Conservation (phyloP, 2,888 invertebrate species). For the Drosophila trichaetosa region DNA sequence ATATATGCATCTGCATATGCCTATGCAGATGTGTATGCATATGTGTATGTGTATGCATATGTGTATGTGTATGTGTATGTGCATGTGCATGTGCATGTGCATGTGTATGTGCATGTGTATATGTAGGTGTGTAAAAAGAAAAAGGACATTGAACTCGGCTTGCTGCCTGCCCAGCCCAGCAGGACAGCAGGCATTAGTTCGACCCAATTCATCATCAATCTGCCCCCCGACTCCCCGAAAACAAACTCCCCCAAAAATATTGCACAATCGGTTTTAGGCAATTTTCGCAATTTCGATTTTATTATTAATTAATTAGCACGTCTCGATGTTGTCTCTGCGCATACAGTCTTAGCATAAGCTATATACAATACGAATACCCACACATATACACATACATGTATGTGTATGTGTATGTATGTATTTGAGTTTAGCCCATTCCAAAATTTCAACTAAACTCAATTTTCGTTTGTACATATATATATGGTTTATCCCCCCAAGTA, state of each 20-base stretch:
- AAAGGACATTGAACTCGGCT: constrained; percentile 60
- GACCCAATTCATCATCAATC: constrained; percentile 25
- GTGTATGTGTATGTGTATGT: not conserved
- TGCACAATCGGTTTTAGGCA: constrained; percentile 3
- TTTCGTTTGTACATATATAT: constrained; percentile 60
- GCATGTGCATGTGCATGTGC: too few relatives aligned
- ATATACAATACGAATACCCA: constrained; percentile 5
- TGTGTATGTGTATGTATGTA: constrained; percentile 2
- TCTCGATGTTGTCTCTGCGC: constrained; percentile 68
- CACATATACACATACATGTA: not conserved
- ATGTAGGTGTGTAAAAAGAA: not conserved
- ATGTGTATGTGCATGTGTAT: not conserved
- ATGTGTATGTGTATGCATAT: not conserved
- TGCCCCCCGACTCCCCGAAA: not conserved
- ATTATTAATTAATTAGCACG: constrained; percentile 46
- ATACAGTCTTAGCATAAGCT: constrained; percentile 11
- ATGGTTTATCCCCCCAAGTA: constrained; percentile 1
- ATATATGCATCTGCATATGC: not conserved
- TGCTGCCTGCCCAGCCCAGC: constrained; percentile 75
- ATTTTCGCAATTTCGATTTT: constrained; percentile 10
- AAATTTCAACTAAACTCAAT: constrained; percentile 11
- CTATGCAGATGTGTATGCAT: not conserved
- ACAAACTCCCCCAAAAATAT: not conserved
- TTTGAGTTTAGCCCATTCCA: constrained; percentile 7
- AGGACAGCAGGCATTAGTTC: constrained; percentile 66